Conservation (phyloP, 2,113 vertebrate species). For the Addax nasomaculatus region DNA sequence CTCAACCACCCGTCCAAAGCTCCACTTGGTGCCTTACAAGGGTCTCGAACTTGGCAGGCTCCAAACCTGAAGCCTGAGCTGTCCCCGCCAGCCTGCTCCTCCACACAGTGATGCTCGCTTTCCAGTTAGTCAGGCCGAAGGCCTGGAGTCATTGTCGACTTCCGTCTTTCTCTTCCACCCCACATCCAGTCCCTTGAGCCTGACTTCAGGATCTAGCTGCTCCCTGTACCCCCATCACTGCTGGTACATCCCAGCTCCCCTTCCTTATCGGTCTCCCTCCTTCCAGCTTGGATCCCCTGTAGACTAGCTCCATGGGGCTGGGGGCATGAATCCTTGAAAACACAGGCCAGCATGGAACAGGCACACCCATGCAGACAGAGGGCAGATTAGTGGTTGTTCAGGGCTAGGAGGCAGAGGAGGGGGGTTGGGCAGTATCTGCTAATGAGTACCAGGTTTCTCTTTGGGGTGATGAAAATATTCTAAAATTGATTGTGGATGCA, state of each 20-base stretch:
- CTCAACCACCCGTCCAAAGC: not conserved
- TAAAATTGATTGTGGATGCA: not conserved
- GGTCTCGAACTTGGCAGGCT: not conserved
- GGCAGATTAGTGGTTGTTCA: not conserved
- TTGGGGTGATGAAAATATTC: not conserved
- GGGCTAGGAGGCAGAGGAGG: not conserved
- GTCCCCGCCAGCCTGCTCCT: not conserved
- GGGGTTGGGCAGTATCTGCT: not conserved
- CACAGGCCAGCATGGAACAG: not conserved
- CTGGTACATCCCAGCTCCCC: not conserved
- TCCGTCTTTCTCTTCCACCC: not conserved
- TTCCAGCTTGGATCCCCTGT: not conserved
- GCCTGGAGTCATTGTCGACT: not conserved
- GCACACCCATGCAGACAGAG: not conserved
- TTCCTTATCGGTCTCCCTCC: not conserved
- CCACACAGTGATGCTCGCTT: not conserved
- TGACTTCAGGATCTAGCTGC: not conserved
- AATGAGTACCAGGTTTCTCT: not conserved
- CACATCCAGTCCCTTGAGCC: not conserved
- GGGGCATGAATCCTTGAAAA: rapidly evolving
- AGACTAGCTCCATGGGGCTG: not conserved
- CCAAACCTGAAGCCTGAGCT: not conserved
- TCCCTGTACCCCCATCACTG: not conserved
- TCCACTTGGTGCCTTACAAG: not conserved
- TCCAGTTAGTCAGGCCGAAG: not conserved